Conservation (phyloP, 2,113 vertebrate genomes). For the Nothocercus nigrocapillus region DNA sequence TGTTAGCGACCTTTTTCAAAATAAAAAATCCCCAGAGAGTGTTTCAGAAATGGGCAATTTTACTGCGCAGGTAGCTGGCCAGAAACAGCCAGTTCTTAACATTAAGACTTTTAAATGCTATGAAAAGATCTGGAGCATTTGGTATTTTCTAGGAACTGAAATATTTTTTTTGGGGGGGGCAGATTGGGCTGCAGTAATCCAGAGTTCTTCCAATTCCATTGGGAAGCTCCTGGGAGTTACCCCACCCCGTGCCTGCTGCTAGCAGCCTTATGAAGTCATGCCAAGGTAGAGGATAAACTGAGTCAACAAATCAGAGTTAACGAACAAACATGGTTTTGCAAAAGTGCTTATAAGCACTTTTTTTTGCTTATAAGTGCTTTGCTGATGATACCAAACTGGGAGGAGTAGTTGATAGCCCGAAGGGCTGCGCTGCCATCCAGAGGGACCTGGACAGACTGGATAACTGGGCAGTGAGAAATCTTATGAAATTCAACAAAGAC, state of each 20-base stretch:
- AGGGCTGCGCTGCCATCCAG: too few species aligned
- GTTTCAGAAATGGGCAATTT: neutral
- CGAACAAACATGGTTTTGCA: neutral
- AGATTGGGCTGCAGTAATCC: neutral
- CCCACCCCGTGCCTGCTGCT: neutral
- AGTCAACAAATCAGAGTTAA: neutral
- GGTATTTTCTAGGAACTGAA: neutral
- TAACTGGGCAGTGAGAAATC: too few species aligned
- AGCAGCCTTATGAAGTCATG: neutral
- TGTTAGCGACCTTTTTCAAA: neutral
- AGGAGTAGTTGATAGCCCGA: too few species aligned
- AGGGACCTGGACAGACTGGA: too few species aligned
- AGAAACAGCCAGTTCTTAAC: neutral
- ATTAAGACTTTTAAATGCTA: neutral
- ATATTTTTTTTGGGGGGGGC: neutral
- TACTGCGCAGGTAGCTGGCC: accelerated
- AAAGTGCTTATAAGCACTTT: neutral
- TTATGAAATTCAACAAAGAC: too few species aligned
- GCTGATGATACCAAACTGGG: too few species aligned
- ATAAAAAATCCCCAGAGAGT: neutral
- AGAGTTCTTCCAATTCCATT: neutral
- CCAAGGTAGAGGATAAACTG: neutral
- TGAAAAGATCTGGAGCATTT: neutral
- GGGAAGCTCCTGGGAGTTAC: neutral
- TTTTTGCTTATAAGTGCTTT: too few species aligned